Evolutionary conservation across 2,888 invertebrate species (phyloP).

Genomic region (Gisinianus flammeolus): DNA sequence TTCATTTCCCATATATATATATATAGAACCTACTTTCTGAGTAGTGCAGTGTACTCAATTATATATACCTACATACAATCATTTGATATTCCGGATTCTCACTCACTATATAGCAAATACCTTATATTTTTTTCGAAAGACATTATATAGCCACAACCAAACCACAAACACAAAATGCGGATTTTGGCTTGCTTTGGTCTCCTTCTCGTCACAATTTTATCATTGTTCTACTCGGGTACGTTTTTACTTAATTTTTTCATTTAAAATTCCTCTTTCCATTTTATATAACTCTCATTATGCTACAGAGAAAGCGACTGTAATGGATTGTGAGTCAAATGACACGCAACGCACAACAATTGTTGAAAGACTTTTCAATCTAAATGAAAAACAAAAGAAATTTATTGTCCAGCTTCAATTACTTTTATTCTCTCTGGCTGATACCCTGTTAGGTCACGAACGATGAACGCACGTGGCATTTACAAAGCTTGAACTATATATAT

Average conservation of each 20-base stretch:
- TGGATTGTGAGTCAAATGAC: not conserved
- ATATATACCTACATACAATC: too few relatives aligned
- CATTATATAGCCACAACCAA: too few relatives aligned
- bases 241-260: not conserved
- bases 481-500: too few relatives aligned
- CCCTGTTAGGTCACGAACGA: too few relatives aligned
- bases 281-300: not conserved
- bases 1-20: too few relatives aligned
- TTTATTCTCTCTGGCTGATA: too few relatives aligned
- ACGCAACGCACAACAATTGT: too few relatives aligned
- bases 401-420: too few relatives aligned
- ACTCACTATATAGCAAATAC: too few relatives aligned
- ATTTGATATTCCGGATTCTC: too few relatives aligned
- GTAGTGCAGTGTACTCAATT: not conserved
- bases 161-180: slow-evolving; percentile 24
- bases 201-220: slow-evolving; percentile 9
- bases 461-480: too few relatives aligned
- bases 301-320: not conserved
- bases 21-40: not conserved
- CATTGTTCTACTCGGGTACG: slow-evolving; percentile 11
- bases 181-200: not conserved
- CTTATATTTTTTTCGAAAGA: too few relatives aligned
- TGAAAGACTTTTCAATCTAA: not conserved
- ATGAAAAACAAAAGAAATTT: not conserved
- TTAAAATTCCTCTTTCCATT: not conserved